phyloP scores from a whole-genome alignment of 2,888 invertebrate species.

The Philaethria dido region DNA sequence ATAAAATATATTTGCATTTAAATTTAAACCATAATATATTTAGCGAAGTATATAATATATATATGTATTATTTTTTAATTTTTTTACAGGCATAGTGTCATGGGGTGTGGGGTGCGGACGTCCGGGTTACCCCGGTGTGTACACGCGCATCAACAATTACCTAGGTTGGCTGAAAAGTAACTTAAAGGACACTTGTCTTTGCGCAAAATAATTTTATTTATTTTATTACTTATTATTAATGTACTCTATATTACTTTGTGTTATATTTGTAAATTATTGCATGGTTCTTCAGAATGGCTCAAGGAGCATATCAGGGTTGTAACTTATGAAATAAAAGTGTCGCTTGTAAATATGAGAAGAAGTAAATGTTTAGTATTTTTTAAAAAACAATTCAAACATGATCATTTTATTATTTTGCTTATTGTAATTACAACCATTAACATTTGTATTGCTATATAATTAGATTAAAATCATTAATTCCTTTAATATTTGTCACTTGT shows the following conservation, averaged over 20 bases:
- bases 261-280: not conserved
- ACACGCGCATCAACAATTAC: constrained; percentile 88
- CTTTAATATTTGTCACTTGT: too few relatives aligned
- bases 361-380: not conserved
- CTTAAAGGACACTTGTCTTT: constrained; percentile 89
- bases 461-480: too few relatives aligned
- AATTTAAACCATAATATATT: too few relatives aligned
- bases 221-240: too few relatives aligned
- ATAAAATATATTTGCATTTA: too few relatives aligned
- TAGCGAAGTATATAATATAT: too few relatives aligned
- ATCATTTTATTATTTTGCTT: not conserved
- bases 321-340: not conserved
- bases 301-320: constrained; percentile 1
- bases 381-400: not conserved
- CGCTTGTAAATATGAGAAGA: not conserved
- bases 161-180: constrained; percentile 90
- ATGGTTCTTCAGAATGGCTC: constrained; percentile 2
- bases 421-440: too few relatives aligned
- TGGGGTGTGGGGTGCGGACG: constrained; percentile 93
- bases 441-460: too few relatives aligned
- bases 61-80: too few relatives aligned
- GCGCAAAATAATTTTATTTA: constrained; percentile 79
- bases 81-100: constrained; percentile 89
- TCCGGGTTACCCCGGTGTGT: constrained; percentile 89
- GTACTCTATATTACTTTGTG: not conserved